Base-by-base conservation (phyloP, 2,113 vertebrate genomes). In the Lamprologus sp. region DNA sequence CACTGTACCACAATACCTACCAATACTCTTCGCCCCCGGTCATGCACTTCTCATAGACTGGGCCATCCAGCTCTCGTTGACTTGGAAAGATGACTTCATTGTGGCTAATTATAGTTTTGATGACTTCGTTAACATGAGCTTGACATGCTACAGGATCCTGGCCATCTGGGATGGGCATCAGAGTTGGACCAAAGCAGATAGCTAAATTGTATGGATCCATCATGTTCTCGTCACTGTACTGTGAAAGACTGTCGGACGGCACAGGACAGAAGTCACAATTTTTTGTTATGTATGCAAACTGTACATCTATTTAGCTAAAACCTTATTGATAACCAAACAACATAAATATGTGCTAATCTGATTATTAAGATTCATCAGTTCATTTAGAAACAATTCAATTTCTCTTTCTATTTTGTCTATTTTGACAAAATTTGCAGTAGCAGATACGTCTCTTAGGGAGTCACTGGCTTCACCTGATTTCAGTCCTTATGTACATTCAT, bases 201-300 rank as follows among this genome's bases (percentile, higher is more conserved):
- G 98, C 98, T 92, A 99, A 89, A 96, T 99, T 99, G 96, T 99
- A 99, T 68, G 98, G 97, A 89, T 99, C 98, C 98, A 99, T 99
- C 98, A 99, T 99, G 96, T 99, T 99, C 94, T 99, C 98, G 47
- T 99, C 98, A 1, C 98, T 99, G 93, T 99, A 99, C 95, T 99
- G 98, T 0, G 98, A 99, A 83, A 99, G 92, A 96, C 98, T 99
- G 91, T 15, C 33, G 21, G 42, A 85, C 11, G 56, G 31, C n/a
- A 83, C 14, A 84, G 12, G 37, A 75, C 9, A 31, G 17, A 19
- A 65, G 19, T 49, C 45, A 77, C 42, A 33, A 49, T 77, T 51
- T n/a, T 13, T 49, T 77, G 26, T 49, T 77, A 19, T 8, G 7
- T 51, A 77, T 77, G 47, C 10, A 77, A 77, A 51, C 42, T 51